Evolutionary conservation across 2,888 invertebrate species (phyloP).

Genomic region (Malthinus flaveolus): DNA sequence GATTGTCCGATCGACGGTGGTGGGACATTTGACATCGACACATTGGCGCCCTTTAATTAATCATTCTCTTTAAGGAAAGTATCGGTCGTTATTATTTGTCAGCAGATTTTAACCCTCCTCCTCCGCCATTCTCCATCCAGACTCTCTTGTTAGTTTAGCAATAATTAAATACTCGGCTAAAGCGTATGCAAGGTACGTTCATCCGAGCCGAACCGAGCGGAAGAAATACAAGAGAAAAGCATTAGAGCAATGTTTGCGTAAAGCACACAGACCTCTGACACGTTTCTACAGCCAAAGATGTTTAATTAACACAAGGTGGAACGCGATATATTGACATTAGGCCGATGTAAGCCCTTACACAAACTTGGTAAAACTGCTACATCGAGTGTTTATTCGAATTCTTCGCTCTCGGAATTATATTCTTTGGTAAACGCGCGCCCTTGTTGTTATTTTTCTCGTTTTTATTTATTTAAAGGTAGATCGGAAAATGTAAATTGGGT

Average conservation of each 20-base stretch:
- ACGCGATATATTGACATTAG: constrained; percentile 40
- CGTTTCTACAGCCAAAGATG: constrained; percentile 35
- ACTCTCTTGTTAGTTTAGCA: constrained; percentile 15
- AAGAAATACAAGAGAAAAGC: constrained; percentile 45
- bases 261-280: constrained; percentile 33
- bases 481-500: no score
- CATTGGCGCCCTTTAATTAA: constrained; percentile 28
- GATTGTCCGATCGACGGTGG: no score
- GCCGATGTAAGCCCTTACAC: constrained; percentile 34
- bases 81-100: constrained; percentile 14
- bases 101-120: neutral
- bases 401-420: constrained; percentile 10
- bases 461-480: no score
- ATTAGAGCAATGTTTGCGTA: constrained; percentile 40
- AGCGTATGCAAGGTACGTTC: constrained; percentile 17
- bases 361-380: constrained; percentile 25
- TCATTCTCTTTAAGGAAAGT: constrained; percentile 18
- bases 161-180: constrained; percentile 23
- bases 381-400: constrained; percentile 22
- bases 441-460: no score
- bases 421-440: no score
- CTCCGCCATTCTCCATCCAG: neutral
- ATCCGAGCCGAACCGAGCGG: constrained; percentile 35
- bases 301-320: constrained; percentile 40
- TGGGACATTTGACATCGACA: constrained; percentile 21